These are phyloP conservation scores for Noctuana brunneofusca DNA, from an alignment of 2,888 invertebrate species.

Conservation along the genomic window DNA sequence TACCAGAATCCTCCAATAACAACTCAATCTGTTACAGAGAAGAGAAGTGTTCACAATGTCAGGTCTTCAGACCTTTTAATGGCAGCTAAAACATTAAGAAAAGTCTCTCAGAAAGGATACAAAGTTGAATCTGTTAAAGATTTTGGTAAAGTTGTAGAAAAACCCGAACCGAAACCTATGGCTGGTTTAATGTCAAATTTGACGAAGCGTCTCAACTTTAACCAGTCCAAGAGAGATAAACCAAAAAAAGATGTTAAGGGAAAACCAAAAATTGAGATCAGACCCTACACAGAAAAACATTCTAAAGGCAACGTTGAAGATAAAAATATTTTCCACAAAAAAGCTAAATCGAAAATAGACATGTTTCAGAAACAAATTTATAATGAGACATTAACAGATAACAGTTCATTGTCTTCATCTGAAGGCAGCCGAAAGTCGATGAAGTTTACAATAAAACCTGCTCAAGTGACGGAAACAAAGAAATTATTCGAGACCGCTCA, in stretches of 20 bases:
- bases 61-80: slow-evolving; percentile 62
- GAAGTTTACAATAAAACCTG: slow-evolving; percentile 21
- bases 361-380: slow-evolving; percentile 77
- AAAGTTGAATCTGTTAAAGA: slow-evolving; percentile 37
- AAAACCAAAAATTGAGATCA: slow-evolving; percentile 71
- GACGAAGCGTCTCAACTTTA: slow-evolving; percentile 67
- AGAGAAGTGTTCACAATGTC: slow-evolving; percentile 63
- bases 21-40: slow-evolving; percentile 48
- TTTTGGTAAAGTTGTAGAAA: slow-evolving; percentile 38
- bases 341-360: slow-evolving; percentile 75
- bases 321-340: slow-evolving; percentile 69
- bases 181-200: slow-evolving; percentile 66
- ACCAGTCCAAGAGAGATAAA: slow-evolving; percentile 67
- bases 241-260: slow-evolving; percentile 46
- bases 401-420: slow-evolving; percentile 63
- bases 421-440: slow-evolving; percentile 37
- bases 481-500: slow-evolving; percentile 62
- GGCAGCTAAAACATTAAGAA: slow-evolving; percentile 60
- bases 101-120: slow-evolving; percentile 43
- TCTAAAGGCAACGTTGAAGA: slow-evolving; percentile 63
- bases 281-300: slow-evolving; percentile 69
- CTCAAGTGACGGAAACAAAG: slow-evolving; percentile 61
- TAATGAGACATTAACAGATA: slow-evolving; percentile 70
- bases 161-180: slow-evolving; percentile 44
- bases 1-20: slow-evolving; percentile 45